These are phyloP conservation scores for Hecatera dysodea DNA, from an alignment of 2,888 invertebrate genomes.

Conservation along the genomic window DNA sequence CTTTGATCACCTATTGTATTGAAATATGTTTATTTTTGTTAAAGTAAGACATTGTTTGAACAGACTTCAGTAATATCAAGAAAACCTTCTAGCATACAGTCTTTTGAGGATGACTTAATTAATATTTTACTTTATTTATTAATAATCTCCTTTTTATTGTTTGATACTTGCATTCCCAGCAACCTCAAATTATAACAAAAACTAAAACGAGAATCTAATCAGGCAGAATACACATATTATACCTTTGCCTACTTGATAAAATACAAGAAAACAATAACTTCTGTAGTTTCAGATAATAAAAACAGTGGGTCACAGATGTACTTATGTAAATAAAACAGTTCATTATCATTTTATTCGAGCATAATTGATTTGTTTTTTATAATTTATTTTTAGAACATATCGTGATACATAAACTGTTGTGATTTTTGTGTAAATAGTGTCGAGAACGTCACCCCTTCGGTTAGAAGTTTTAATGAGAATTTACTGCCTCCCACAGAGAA, in stretches of 20 bases:
- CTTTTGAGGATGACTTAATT: constrained; percentile 21
- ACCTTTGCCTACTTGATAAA: constrained; percentile 50
- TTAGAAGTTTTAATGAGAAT: constrained; percentile 49
- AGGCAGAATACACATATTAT: constrained; percentile 50
- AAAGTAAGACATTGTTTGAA: constrained; percentile 6
- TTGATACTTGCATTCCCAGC: constrained; percentile 1
- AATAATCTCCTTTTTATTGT: constrained; percentile 8
- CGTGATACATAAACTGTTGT: constrained; percentile 49
- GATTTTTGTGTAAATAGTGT: constrained; percentile 54
- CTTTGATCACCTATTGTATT: constrained; percentile 1
- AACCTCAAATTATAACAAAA: background rate
- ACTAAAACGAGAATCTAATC: constrained; percentile 31
- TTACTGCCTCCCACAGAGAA: constrained; percentile 62
- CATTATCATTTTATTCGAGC: constrained; percentile 31
- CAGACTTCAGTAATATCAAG: constrained; percentile 10
- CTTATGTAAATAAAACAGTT: constrained; percentile 57
- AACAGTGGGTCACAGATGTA: constrained; percentile 31
- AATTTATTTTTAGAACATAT: constrained; percentile 55
- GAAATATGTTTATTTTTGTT: background rate
- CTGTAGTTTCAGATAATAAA: constrained; percentile 19
- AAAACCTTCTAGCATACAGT: constrained; percentile 24
- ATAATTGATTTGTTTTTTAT: constrained; percentile 55
- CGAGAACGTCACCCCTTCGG: constrained; percentile 62
- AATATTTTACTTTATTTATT: constrained; percentile 26
- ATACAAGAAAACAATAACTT: constrained; percentile 47